Evolutionary conservation across 2,888 invertebrate species (phyloP), one percentile per base, ranked within the genome.

Genomic region (Hirtodrosophila confusa): DNA sequence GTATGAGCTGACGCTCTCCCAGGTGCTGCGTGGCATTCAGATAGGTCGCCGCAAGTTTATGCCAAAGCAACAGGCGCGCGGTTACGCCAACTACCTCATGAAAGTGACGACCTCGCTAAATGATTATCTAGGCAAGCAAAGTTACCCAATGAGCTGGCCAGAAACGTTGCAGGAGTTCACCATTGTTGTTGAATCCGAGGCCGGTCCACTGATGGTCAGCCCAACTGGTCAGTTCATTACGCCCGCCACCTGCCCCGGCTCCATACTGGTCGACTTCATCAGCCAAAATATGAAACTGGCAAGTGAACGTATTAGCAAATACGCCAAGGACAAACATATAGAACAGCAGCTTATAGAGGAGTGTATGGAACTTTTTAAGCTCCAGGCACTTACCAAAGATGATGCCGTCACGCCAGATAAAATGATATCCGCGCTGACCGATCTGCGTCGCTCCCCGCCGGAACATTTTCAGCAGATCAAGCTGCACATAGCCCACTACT

Each of bases 221-320:
- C 97, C 97, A 0, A 97, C 97, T 3, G 98, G 98, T 3, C 97
- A 98, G 92, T 96, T 98, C 87, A 96, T 98, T 68, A 96, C 97
- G 0, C 98, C 98, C 10, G 95, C 97, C 0, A 97, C 97, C 0
- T 96, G 98, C 88, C 98, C 98, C 0, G 96, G 97, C 0, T 94
- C 95, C 77, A 94, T 98, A 72, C 92, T 98, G 53, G 94, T 98
- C 11, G 95, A 95, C 84, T 98, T 97, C 90, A 95, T 98, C 47
- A 93, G 95, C 0, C 94, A 94, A 11, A 94, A 97, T 90, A 93
- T 97, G 74, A 93, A 94, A 33, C 94, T 95, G 88, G 98, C 98
- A 0, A 93, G 93, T 9, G 92, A 94, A 71, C 83, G 87, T 0
- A 87, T 76, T 61, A 39, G 50, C 6, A 94, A 95, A 74, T 93